Conservation (phyloP, 2,888 invertebrate genomes). For the Ophion obscuratus region DNA sequence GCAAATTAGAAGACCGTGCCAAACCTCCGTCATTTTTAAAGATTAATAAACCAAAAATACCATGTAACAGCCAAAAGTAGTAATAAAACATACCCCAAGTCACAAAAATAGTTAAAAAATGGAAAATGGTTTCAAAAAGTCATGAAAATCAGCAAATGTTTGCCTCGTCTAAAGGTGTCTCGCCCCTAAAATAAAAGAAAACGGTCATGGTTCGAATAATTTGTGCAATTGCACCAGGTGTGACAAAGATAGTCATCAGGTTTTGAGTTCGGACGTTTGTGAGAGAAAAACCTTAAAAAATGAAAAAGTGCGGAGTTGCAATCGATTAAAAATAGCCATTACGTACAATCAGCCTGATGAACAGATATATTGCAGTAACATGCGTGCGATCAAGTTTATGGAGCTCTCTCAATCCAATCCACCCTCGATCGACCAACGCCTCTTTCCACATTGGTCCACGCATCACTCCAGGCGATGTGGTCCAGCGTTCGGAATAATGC, state of each 20-base stretch:
- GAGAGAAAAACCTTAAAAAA: background rate
- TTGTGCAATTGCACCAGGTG: background rate
- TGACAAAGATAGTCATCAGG: background rate
- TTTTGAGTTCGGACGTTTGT: background rate
- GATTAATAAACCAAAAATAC: too few species aligned
- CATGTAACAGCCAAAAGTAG: too few species aligned
- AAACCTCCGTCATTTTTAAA: too few species aligned
- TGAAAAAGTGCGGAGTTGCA: background rate
- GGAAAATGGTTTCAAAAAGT: too few species aligned
- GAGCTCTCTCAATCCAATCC: constrained; percentile 25
- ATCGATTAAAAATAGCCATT: constrained; percentile 32
- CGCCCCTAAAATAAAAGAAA: background rate
- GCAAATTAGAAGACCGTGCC: too few species aligned
- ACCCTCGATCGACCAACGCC: background rate
- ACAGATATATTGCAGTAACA: constrained; percentile 12
- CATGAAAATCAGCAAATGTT: too few species aligned
- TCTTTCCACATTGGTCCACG: background rate
- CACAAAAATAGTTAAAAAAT: too few species aligned
- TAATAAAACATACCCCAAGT: too few species aligned
- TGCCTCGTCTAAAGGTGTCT: too few species aligned
- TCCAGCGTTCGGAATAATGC: constrained; percentile 6
- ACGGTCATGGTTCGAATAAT: background rate
- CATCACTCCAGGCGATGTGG: constrained; percentile 7
- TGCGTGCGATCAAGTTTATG: constrained; percentile 24
- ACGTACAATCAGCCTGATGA: constrained; percentile 14